These are phyloP conservation scores for Acrobasis suavella DNA, from an alignment of 2,888 invertebrate species.

Conservation along the genomic window DNA sequence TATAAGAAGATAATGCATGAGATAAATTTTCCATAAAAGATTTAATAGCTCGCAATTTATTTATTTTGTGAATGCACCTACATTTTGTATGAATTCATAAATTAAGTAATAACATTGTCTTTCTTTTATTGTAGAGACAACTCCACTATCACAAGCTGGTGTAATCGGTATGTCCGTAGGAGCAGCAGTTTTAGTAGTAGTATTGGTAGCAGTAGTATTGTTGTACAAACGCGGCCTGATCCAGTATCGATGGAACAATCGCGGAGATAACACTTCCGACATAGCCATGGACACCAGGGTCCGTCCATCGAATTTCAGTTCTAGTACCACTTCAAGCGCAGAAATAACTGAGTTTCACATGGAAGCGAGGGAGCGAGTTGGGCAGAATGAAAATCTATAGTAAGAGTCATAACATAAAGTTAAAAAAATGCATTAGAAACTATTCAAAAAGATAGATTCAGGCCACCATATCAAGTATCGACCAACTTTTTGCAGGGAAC, in stretches of 20 bases:
- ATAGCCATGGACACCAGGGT: neutral
- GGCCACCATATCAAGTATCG: no score
- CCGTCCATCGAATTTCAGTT: neutral
- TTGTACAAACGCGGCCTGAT: slow-evolving; percentile 44
- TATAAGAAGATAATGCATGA: no score
- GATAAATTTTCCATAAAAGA: no score
- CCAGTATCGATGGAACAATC: slow-evolving; percentile 26
- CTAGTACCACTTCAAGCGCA: slow-evolving; percentile 5
- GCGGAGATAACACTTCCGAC: neutral
- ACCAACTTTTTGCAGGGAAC: no score
- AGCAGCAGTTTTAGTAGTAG: slow-evolving; percentile 36
- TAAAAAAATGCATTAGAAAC: no score
- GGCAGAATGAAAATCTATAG: neutral
- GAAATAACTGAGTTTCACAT: neutral
- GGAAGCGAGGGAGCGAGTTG: neutral
- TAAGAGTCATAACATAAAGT: no score
- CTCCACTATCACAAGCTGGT: slow-evolving; percentile 47
- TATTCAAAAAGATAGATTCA: no score
- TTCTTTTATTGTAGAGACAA: slow-evolving; percentile 32
- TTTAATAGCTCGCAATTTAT: no score
- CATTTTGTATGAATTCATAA: no score
- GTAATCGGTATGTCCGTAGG: slow-evolving; percentile 57
- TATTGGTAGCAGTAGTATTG: slow-evolving; percentile 46
- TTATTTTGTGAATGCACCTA: no score
- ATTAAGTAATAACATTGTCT: neutral